Conservation (phyloP, 1,140 invertebrate genomes). For the Apocrypta bakeri region DNA sequence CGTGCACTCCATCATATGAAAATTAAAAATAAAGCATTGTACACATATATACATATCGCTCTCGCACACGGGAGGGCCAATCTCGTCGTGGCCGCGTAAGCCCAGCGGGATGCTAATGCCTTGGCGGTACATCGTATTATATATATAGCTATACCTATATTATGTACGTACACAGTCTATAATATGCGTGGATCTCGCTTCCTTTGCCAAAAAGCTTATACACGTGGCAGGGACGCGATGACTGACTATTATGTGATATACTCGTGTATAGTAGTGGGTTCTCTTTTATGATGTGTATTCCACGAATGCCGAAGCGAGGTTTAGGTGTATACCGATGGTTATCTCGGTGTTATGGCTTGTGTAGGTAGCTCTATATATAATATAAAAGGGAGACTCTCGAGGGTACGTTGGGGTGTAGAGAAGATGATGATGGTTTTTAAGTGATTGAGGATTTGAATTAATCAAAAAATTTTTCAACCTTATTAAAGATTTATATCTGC, state of each 20-base stretch:
- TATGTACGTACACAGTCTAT: background rate
- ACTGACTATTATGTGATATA: slow-evolving; percentile 18
- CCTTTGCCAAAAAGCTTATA: slow-evolving; percentile 34
- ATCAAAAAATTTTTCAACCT: background rate
- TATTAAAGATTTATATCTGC: background rate
- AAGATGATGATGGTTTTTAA: background rate
- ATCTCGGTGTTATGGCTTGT: slow-evolving; percentile 12
- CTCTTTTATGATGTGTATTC: slow-evolving; percentile 6
- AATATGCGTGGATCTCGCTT: slow-evolving; percentile 23
- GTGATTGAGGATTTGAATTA: slow-evolving; percentile 2
- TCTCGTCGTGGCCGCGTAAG: slow-evolving; percentile 2
- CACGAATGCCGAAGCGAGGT: background rate
- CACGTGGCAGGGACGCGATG: background rate
- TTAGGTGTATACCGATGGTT: background rate
- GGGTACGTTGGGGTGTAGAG: background rate
- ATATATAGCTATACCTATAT: background rate
- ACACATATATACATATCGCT: background rate
- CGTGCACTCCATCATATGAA: background rate
- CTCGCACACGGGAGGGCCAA: slow-evolving; percentile 6
- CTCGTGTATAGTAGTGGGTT: background rate
- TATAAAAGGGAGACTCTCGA: background rate
- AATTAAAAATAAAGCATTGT: slow-evolving; percentile 2
- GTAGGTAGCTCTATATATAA: background rate
- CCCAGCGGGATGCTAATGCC: slow-evolving; percentile 41
- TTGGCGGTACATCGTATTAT: background rate